Base-by-base conservation (phyloP, 1,140 invertebrate species). In the Bacillus rossius region DNA sequence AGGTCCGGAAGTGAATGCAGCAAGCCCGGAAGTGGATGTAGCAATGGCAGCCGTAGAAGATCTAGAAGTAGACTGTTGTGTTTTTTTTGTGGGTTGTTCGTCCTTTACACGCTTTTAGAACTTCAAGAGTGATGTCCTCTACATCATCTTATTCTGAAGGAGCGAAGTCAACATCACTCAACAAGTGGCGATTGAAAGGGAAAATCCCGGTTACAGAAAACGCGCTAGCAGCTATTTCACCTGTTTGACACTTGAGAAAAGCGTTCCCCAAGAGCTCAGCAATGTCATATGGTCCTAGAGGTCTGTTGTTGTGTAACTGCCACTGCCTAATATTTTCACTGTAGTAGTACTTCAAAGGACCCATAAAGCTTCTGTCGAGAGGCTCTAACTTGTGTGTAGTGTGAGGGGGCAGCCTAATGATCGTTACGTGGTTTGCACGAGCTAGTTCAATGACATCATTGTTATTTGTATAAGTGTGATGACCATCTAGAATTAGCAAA, bases 301-400 rank as follows among this genome's bases (percentile, higher is more conserved):
- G 20, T 8, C 2, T 34, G 16, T 42, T 26, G 20, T 29, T 59
- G 17, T 23, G 43, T 26, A 42, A 22, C 14, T 74, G 40, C 66
- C 64, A 75, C 29, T 51, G 61, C 59, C 57, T 23, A 17, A 71
- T 60, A 62, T 68, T 68, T 54, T 69, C 52, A 53, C 51, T 61
- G 55, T 72, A 75, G 52, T 66, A 70, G 5, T 60, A 67, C 52
- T 67, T 73, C 37, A 75, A 55, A 16, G 68, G 69, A 41, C 61
- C 61, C 68, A 75, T 73, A 59, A 75, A 71, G 29, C 65, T 49
- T 17, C 67, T 62, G 47, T 75, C 73, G 13, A 74, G 57, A 23
- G 73, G 73, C 41, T 78, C 72, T 41, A 76, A 53, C 29, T 65
- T 61, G 59, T 75, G 68, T 7, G 67, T 70, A n/a, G 63, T 65